phyloP scores from a whole-genome alignment of 2,888 invertebrate genomes.

The Kryphioiulus occultus region DNA sequence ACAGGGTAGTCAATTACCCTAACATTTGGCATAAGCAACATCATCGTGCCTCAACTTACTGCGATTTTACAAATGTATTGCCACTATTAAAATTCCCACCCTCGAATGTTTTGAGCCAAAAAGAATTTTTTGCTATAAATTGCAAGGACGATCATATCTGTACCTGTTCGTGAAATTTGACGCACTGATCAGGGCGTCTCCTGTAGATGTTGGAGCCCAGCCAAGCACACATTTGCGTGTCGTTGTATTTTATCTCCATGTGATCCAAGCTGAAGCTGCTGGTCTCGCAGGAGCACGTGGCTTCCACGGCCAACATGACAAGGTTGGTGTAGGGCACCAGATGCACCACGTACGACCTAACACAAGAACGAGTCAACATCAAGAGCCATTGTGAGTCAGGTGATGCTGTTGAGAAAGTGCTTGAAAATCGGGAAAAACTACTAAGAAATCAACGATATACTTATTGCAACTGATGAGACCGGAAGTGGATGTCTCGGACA shows the following conservation, averaged over 20 bases:
- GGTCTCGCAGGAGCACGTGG: slow-evolving; percentile 55
- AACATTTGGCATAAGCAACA: no score
- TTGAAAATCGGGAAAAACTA: neutral
- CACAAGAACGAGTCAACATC: neutral
- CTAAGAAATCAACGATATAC: slow-evolving; percentile 28
- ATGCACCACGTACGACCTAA: slow-evolving; percentile 89
- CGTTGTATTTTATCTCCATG: slow-evolving; percentile 46
- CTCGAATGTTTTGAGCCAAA: no score
- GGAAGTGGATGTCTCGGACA: neutral
- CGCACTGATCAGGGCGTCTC: slow-evolving; percentile 75
- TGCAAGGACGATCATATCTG: slow-evolving; percentile 48
- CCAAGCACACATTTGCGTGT: slow-evolving; percentile 60
- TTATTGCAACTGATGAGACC: slow-evolving; percentile 4
- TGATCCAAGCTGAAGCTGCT: slow-evolving; percentile 27
- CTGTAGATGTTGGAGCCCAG: slow-evolving; percentile 74
- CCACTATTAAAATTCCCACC: no score
- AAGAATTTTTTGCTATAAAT: no score
- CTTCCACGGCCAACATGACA: slow-evolving; percentile 83
- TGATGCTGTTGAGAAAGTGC: neutral
- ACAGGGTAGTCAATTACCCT: no score
- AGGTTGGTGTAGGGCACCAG: slow-evolving; percentile 90
- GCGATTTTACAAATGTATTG: no score
- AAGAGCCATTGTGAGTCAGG: neutral
- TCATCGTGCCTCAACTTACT: no score
- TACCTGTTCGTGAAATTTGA: slow-evolving; percentile 85